Conservation (phyloP, 2,888 invertebrate genomes). For the Dermolepida albohirtum region DNA sequence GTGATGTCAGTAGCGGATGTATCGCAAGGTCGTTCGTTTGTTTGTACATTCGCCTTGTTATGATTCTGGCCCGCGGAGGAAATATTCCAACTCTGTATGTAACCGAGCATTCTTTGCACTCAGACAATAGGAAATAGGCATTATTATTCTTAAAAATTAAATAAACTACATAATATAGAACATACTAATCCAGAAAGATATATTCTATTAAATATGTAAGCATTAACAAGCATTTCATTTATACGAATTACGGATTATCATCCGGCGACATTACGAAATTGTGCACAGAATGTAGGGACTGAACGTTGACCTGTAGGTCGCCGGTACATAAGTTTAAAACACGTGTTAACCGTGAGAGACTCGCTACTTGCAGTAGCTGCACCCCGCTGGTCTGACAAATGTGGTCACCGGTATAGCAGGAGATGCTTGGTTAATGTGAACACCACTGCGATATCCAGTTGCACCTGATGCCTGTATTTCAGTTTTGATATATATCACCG, state of each 20-base stretch:
- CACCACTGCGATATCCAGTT: slow-evolving; percentile 45
- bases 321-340: slow-evolving; percentile 39
- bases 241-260: slow-evolving; percentile 32
- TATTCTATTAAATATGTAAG: no score
- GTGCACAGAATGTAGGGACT: slow-evolving; percentile 32
- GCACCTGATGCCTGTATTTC: slow-evolving; percentile 41
- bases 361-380: slow-evolving; percentile 51
- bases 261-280: slow-evolving; percentile 37
- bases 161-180: no score
- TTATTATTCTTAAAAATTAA: no score
- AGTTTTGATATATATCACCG: slow-evolving; percentile 40
- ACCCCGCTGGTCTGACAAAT: slow-evolving; percentile 55
- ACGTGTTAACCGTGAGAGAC: slow-evolving; percentile 49
- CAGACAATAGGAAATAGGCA: no score
- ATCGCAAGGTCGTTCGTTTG: no score
- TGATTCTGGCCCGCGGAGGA: no score
- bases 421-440: slow-evolving; percentile 44
- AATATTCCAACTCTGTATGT: no score
- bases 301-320: slow-evolving; percentile 47
- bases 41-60: no score
- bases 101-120: no score
- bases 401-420: slow-evolving; percentile 53
- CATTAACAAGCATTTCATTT: background rate
- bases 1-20: no score
- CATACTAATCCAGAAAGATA: no score